Evolutionary conservation across 2,797 vertebrate genomes (phyloP).

Genomic region (Pipistrellus nathusii): DNA sequence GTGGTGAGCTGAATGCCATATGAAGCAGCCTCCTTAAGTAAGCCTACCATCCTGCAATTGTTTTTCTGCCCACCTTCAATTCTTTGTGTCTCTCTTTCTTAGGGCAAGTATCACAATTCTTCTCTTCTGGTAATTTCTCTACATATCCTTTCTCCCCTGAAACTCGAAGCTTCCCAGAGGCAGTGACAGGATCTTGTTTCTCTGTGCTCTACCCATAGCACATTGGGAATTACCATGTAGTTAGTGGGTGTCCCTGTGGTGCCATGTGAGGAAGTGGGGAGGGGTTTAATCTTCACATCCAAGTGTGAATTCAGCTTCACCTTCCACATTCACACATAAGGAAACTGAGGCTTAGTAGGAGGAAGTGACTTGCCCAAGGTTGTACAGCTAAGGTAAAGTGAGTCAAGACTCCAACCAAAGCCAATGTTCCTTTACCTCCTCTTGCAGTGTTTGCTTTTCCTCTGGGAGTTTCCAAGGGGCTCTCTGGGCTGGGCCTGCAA

Average conservation of each 20-base stretch:
- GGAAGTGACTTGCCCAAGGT: background rate
- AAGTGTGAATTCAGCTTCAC: background rate
- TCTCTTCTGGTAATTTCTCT: background rate
- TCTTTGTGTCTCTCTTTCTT: slow-evolving; percentile 25
- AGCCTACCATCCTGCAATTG: background rate
- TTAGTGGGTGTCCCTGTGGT: background rate
- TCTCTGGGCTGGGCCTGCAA: background rate
- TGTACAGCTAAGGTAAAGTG: background rate
- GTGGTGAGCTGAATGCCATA: background rate
- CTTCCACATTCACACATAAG: background rate
- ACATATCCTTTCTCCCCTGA: background rate
- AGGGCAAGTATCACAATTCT: background rate
- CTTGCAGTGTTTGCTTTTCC: background rate
- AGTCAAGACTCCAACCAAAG: background rate
- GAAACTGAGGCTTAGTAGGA: background rate
- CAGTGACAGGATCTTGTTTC: background rate
- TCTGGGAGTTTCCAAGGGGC: background rate
- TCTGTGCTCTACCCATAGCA: background rate
- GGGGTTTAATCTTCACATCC: background rate
- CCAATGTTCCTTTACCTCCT: background rate
- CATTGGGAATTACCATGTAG: background rate
- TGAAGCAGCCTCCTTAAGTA: background rate
- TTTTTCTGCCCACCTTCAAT: slow-evolving; percentile 4
- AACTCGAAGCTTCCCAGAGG: background rate
- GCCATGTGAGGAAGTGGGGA: background rate